Conservation (phyloP, 2,888 invertebrate species). For the Caenorhabditis panamensis region DNA sequence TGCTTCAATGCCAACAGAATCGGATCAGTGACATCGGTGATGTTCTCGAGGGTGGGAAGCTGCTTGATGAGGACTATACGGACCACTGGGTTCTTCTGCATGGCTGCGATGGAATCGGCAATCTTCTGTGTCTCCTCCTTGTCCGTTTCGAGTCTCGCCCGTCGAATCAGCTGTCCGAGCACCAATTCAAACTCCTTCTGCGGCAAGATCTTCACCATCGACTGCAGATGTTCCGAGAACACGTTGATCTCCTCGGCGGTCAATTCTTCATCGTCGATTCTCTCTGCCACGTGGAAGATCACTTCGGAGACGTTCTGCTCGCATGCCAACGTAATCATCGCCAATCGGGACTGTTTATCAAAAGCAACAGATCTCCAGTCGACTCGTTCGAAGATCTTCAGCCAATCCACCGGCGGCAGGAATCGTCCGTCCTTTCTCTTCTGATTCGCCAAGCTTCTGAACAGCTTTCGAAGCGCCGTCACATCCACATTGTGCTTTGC, state of each 20-base stretch:
- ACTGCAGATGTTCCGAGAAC: conserved; percentile 5
- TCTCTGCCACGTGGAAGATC: conserved; percentile 12
- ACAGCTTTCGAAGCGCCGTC: neutral
- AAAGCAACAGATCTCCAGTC: conserved; percentile 8
- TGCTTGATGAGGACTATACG: neutral
- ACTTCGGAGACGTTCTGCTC: conserved; percentile 40
- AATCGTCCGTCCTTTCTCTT: conserved; percentile 41
- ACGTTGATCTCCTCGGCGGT: neutral
- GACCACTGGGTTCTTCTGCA: conserved; percentile 21
- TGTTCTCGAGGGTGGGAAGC: neutral
- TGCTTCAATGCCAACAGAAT: conserved; percentile 30
- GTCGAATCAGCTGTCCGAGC: neutral
- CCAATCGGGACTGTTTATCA: neutral
- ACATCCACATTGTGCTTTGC: conserved; percentile 32
- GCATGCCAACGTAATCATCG: conserved; percentile 37
- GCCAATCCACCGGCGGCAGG: conserved; percentile 50
- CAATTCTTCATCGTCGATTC: too few species aligned
- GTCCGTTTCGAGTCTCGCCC: neutral
- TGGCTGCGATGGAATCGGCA: neutral
- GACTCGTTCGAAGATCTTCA: conserved; percentile 12
- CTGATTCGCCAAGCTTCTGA: conserved; percentile 14
- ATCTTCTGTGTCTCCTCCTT: neutral
- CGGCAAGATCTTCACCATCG: conserved; percentile 18
- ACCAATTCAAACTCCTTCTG: conserved; percentile 15
- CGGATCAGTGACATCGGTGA: conserved; percentile 7